Conservation (phyloP, 2,797 vertebrate genomes). For the Carcharodon carcharias region DNA sequence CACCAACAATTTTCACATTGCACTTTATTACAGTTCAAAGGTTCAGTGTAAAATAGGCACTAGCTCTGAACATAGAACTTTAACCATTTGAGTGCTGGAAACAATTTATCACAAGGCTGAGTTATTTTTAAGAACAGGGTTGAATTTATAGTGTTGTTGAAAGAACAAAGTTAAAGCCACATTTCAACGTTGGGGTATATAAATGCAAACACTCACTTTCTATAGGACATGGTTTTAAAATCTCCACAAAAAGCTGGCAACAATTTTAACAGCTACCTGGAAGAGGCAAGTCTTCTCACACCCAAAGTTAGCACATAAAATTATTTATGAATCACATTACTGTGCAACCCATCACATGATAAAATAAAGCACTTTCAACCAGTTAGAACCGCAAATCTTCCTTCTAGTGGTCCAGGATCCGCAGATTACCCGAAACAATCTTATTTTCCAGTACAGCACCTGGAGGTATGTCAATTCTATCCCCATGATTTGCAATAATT, state of each 20-base stretch:
- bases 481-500: conserved; percentile 94
- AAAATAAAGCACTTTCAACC: not conserved
- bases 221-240: not conserved
- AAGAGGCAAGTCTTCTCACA: not conserved
- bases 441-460: conserved; percentile 93
- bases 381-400: conserved; percentile 19
- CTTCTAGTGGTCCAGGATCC: conserved; percentile 89
- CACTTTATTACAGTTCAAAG: conserved; percentile 8
- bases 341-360: not conserved
- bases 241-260: not conserved
- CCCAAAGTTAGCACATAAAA: not conserved
- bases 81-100: not conserved
- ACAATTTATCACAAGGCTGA: not conserved
- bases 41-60: not conserved
- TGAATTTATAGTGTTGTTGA: not conserved
- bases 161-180: not conserved
- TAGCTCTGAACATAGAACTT: not conserved
- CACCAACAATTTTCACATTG: not conserved
- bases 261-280: not conserved
- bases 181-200: no score
- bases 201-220: not conserved
- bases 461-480: conserved; percentile 89
- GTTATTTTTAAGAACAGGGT: not conserved
- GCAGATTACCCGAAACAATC: conserved; percentile 94
- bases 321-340: not conserved